phyloP scores from a whole-genome alignment of 2,113 vertebrate genomes.

The Cinclus mexicanus region DNA sequence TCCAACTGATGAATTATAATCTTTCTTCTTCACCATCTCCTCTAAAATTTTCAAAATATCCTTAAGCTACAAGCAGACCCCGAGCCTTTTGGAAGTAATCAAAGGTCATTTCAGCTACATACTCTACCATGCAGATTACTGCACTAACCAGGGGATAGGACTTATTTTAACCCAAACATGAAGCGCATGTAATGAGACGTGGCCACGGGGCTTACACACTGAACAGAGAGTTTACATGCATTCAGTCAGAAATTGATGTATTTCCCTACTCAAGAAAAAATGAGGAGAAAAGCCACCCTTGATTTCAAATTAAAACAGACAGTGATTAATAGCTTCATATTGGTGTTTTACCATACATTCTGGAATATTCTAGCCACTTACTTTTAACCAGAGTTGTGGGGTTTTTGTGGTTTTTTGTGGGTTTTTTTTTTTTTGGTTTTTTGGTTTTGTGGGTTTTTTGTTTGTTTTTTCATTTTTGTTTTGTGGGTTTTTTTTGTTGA shows the following conservation, averaged over 20 bases:
- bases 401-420: background rate
- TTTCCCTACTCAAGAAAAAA: background rate
- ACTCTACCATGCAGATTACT: background rate
- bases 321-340: background rate
- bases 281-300: rapidly evolving
- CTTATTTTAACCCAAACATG: background rate
- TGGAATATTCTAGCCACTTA: background rate
- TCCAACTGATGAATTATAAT: slow-evolving; percentile 21
- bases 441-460: background rate
- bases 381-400: background rate
- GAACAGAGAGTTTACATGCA: background rate
- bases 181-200: background rate
- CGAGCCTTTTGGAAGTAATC: background rate
- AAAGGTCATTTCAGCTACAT: background rate
- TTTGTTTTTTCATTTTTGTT: background rate
- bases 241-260: background rate
- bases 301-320: background rate
- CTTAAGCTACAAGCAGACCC: background rate
- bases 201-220: background rate
- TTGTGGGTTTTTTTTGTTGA: background rate
- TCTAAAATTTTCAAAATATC: slow-evolving; percentile 20
- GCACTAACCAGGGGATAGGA: background rate
- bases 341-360: background rate
- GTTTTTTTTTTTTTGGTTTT: background rate
- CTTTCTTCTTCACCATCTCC: background rate